A percentile compares a stretch with the other conserved stretches of the same genome.
These are phyloP conservation scores for Sebastes minor DNA, from an alignment of 2,797 vertebrate genomes.

Conservation along the genomic window DNA sequence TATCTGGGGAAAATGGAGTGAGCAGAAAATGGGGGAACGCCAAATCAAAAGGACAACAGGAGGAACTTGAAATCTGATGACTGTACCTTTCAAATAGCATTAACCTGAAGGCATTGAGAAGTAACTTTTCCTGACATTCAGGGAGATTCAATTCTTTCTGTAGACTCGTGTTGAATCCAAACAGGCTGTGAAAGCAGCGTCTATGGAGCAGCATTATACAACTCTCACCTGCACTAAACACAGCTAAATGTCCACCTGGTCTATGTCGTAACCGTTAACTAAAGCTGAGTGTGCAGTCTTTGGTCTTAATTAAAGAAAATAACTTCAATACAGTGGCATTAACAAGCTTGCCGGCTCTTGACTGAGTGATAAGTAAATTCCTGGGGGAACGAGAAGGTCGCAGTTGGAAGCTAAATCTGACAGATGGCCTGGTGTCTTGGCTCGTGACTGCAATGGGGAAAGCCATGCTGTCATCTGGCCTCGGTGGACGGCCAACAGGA, in stretches of 20 bases:
- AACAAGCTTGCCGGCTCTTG: conserved; percentile 38
- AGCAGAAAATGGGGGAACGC: conserved; percentile 5
- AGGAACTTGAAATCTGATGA: conserved; percentile 19
- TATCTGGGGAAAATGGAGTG: conserved; percentile 12
- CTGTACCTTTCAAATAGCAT: conserved; percentile 38
- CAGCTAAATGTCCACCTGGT: not conserved
- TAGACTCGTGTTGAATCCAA: not conserved
- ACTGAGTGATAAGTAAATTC: conserved; percentile 43
- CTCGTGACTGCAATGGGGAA: conserved; percentile 67
- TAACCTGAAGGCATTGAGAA: conserved; percentile 1
- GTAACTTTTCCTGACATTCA: conserved; percentile 15
- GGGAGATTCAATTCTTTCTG: conserved; percentile 3
- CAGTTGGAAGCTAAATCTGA: conserved; percentile 68
- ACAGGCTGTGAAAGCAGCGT: not conserved
- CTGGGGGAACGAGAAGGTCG: conserved; percentile 54
- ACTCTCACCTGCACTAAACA: not conserved
- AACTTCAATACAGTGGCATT: conserved; percentile 14
- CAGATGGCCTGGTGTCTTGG: conserved; percentile 80
- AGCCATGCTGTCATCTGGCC: conserved; percentile 69
- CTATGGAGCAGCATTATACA: not conserved
- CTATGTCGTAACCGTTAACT: not conserved
- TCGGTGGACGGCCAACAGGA: conserved; percentile 36
- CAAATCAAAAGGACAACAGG: conserved; percentile 34
- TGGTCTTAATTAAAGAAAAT: conserved; percentile 30
- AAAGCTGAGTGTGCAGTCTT: not conserved